Conservation (phyloP, 2,113 vertebrate species). For the Hydrolagus affinis region DNA sequence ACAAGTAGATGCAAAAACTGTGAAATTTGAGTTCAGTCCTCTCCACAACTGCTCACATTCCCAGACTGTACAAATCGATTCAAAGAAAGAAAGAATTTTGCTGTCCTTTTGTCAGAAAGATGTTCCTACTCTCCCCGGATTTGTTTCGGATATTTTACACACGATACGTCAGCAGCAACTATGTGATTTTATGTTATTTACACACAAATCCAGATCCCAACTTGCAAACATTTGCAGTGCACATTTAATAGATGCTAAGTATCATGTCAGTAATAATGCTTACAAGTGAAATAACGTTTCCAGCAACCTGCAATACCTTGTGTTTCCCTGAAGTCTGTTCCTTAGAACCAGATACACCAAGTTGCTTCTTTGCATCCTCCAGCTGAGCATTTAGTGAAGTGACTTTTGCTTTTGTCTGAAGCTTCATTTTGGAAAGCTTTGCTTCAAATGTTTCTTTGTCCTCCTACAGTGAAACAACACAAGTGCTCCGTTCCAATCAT, state of each 20-base stretch:
- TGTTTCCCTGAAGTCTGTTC: constrained; percentile 53
- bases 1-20: background rate
- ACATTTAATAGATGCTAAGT: background rate
- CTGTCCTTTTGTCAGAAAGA: no score
- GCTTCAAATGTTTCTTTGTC: constrained; percentile 71
- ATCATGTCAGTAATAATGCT: background rate
- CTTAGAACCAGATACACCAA: constrained; percentile 42
- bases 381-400: constrained; percentile 67
- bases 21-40: no score
- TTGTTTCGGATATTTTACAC: no score
- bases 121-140: no score
- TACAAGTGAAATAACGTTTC: background rate
- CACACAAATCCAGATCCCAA: no score
- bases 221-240: no score
- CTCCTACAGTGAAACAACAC: constrained; percentile 46
- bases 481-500: background rate
- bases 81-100: no score
- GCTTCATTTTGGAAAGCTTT: constrained; percentile 72
- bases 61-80: no score
- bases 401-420: constrained; percentile 80
- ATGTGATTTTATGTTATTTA: no score
- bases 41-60: no score
- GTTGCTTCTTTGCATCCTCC: constrained; percentile 69
- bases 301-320: constrained; percentile 47
- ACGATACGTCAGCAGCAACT: no score